phyloP scores from a whole-genome alignment of 2,113 vertebrate species.

The Mormoops blainvillei region DNA sequence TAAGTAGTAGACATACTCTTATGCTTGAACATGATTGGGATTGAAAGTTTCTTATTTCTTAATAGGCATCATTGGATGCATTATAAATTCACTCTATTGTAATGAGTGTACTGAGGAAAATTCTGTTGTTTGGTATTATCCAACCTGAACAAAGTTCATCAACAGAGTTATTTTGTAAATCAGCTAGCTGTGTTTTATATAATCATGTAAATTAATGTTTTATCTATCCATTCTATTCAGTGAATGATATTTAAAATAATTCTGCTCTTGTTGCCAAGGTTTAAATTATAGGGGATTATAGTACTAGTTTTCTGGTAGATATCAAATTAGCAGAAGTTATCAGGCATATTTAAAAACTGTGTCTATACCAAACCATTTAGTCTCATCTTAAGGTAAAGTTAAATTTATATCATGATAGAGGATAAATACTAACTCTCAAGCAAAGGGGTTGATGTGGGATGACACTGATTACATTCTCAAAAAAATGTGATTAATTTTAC shows the following conservation, averaged over 20 bases:
- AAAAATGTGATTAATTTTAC: conserved; percentile 20
- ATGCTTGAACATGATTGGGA: conserved; percentile 20
- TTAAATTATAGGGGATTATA: conserved; percentile 44
- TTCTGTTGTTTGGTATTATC: conserved; percentile 49
- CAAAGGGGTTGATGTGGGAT: not conserved
- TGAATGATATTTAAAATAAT: conserved; percentile 49
- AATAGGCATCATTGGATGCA: not conserved
- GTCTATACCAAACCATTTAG: not conserved
- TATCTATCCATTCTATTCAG: conserved; percentile 35
- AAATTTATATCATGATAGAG: not conserved
- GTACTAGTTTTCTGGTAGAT: conserved; percentile 10
- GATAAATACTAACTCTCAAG: not conserved
- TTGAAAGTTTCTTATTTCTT: conserved; percentile 56
- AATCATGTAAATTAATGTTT: conserved; percentile 62
- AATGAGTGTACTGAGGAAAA: conserved; percentile 60
- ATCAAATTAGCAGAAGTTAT: conserved; percentile 16
- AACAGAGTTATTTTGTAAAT: conserved; percentile 61
- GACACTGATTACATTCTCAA: conserved; percentile 12
- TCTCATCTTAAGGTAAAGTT: conserved; percentile 27
- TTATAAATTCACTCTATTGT: conserved; percentile 66
- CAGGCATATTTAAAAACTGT: not conserved
- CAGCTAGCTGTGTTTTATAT: conserved; percentile 46
- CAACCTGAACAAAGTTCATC: conserved; percentile 59
- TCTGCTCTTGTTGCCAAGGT: conserved; percentile 7
- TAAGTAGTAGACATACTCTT: not conserved